Evolutionary conservation across 2,113 vertebrate species (phyloP).

Genomic region (Ammodytes dubius): DNA sequence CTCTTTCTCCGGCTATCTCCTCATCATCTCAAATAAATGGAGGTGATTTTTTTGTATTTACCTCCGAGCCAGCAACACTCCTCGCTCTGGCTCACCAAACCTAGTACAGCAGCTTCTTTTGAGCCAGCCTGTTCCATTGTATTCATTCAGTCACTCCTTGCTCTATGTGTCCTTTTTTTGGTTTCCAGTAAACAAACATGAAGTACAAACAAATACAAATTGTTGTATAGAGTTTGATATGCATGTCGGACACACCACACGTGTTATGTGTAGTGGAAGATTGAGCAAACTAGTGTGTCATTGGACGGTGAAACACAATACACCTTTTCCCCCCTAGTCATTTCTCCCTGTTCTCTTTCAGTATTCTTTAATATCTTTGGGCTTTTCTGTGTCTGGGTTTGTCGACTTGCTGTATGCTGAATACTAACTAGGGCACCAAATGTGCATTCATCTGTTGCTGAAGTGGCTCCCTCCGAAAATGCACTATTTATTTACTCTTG

Average conservation of each 20-base stretch:
- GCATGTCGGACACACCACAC: slow-evolving; percentile 12
- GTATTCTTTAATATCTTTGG: slow-evolving; percentile 19
- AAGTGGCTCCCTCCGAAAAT: not conserved
- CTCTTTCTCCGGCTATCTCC: slow-evolving; percentile 42
- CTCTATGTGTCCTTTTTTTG: slow-evolving; percentile 25
- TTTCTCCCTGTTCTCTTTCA: slow-evolving; percentile 19
- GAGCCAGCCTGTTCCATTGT: slow-evolving; percentile 49
- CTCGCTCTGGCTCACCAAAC: slow-evolving; percentile 22
- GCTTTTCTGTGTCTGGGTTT: slow-evolving; percentile 8
- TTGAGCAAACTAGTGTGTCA: slow-evolving; percentile 40
- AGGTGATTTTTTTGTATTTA: slow-evolving; percentile 17
- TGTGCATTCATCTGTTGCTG: too few species aligned
- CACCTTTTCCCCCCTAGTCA: not conserved
- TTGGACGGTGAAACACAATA: slow-evolving; percentile 24
- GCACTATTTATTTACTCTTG: not conserved
- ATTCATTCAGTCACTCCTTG: slow-evolving; percentile 22
- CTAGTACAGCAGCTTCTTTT: slow-evolving; percentile 21
- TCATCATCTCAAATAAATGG: slow-evolving; percentile 41
- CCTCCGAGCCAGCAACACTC: not conserved
- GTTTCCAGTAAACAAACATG: slow-evolving; percentile 52
- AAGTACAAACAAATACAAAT: slow-evolving; percentile 37
- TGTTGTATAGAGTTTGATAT: slow-evolving; percentile 29
- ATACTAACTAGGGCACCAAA: not conserved
- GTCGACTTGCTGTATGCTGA: slow-evolving; percentile 13
- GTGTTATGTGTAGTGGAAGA: slow-evolving; percentile 28